These are phyloP conservation scores for Variabilichromis moorii DNA, from an alignment of 2,113 vertebrate genomes.

Conservation along the genomic window DNA sequence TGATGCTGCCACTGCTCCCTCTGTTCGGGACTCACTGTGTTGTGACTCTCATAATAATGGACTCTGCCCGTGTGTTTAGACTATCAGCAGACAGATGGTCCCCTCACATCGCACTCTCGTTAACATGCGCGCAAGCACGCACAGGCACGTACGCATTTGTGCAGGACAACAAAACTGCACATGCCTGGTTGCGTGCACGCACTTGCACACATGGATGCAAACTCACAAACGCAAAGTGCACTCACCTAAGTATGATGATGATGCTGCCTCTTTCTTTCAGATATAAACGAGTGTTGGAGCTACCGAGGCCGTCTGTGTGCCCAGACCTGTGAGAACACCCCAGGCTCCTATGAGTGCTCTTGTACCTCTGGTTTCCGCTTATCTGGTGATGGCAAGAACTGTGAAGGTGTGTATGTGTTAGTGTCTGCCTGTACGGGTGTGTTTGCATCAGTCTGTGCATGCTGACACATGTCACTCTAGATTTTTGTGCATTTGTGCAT, in stretches of 20 bases:
- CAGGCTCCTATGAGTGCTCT: constrained; percentile 85
- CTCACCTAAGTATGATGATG: not conserved
- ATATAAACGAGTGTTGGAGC: constrained; percentile 92
- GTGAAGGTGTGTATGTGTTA: constrained; percentile 79
- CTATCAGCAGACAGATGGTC: constrained; percentile 45
- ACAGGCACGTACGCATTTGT: not conserved
- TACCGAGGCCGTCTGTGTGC: constrained; percentile 88
- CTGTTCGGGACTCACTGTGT: constrained; percentile 44
- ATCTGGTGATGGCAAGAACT: constrained; percentile 82
- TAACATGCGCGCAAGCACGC: not conserved
- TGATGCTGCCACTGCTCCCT: not conserved
- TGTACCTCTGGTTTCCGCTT: constrained; percentile 85
- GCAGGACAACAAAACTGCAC: not conserved
- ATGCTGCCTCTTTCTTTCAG: constrained; percentile 58
- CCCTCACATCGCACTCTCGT: not conserved
- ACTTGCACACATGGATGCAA: not conserved
- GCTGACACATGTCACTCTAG: constrained; percentile 14
- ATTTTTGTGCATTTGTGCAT: constrained; percentile 10
- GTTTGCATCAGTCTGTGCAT: constrained; percentile 23
- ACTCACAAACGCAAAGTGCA: not conserved
- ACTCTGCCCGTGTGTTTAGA: constrained; percentile 47
- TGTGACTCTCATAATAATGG: constrained; percentile 60
- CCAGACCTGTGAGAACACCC: constrained; percentile 92
- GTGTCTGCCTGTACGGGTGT: constrained; percentile 2
- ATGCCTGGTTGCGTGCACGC: not conserved